These are phyloP conservation scores for Exephanes ischioxanthus DNA, from an alignment of 2,888 invertebrate species.

Conservation along the genomic window DNA sequence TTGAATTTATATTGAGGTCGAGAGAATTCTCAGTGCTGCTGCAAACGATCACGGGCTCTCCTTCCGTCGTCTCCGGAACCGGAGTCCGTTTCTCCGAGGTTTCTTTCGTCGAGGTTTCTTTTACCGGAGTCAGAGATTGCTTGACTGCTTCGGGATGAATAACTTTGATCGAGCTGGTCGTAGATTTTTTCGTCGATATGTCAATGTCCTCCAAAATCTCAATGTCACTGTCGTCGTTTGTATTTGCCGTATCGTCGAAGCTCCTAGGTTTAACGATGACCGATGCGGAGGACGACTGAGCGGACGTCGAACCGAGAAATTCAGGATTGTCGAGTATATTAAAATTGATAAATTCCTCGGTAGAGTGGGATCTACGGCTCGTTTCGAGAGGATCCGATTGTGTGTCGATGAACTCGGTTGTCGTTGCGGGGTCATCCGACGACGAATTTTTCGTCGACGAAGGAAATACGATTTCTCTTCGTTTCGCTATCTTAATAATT, in stretches of 20 bases:
- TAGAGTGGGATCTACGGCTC: conserved; percentile 56
- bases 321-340: conserved; percentile 79
- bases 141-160: neutral
- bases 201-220: conserved; percentile 76
- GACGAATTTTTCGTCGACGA: neutral
- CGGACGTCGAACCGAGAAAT: conserved; percentile 69
- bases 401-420: conserved; percentile 59
- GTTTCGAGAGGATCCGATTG: conserved; percentile 70
- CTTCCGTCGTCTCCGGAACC: neutral
- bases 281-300: neutral
- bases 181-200: conserved; percentile 39
- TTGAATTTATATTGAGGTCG: conserved; percentile 46
- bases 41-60: conserved; percentile 45
- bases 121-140: neutral
- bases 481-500: conserved; percentile 29
- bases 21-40: conserved; percentile 65
- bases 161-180: neutral
- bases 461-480: neutral
- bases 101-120: neutral
- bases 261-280: neutral
- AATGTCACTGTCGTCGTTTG: conserved; percentile 80
- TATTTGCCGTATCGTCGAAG: conserved; percentile 18
- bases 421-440: neutral
- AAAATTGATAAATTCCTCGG: conserved; percentile 77
- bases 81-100: neutral